Evolutionary conservation across 37 sponge, comb jelly and placozoan species (phyloP), one percentile per base, ranked within the genome.

Genomic region (Aphrocallistes beatrix): DNA sequence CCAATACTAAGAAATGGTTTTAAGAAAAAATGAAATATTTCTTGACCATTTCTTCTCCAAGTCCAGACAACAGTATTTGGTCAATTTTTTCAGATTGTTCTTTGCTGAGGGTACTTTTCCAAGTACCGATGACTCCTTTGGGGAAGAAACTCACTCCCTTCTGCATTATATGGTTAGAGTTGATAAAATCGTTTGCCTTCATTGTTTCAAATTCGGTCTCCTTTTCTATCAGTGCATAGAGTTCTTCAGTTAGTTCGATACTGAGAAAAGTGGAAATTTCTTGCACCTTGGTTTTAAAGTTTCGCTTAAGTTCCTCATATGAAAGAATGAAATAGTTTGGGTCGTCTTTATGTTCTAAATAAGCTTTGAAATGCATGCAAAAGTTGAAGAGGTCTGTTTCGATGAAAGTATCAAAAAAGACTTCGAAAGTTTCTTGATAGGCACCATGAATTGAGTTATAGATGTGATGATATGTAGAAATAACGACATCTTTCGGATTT

Each of bases 401-500:
- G 10, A 60, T 28, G 75, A 25, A 60, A 28, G 3, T 25, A 6
- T 60, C 32, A 60, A 60, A 60, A 13, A 60, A 60, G 6, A 25
- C 75, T 19, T 3, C 75, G 75, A 60, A 60, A 19, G 75, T 60
- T 6, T 30, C 75, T 25, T 32, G 25, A 60, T 19, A 21, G 10
- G 75, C 8, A 28, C 3, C 32, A 28, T 32, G n/a, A 32, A 60
- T 28, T 19, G 6, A 19, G 3, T 19, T 19, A 13, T 21, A 19
- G 3, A 60, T 8, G 34, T 19, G 21, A 30, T 60, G 10, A 13
- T 60, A 60, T 30, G n/a, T 60, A 32, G 75, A 60, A 60, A 60
- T 30, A 60, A 60, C 21, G 34, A 60, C 75, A 30, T 60, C 75
- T 60, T 60, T 60, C 34, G 75, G 75, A 60, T 60, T 60, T 60